Evolutionary conservation across 2,888 invertebrate species (phyloP), one percentile per base, ranked within the genome.

Genomic region (Anoncus sp.): DNA sequence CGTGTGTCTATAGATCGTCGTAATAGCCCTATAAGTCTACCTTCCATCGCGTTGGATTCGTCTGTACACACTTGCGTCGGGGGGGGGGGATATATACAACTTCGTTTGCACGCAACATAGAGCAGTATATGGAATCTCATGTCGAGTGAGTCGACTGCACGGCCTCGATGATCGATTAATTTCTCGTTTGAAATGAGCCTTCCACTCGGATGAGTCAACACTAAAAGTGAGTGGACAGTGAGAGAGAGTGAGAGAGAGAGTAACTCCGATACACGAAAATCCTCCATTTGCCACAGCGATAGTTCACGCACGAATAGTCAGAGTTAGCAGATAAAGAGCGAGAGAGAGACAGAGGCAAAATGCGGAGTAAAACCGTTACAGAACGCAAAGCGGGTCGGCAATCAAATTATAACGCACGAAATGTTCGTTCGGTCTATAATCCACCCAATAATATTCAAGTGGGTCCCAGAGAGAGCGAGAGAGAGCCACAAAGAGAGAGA

Each of bases 351-450:
- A 43, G 20, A 16, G 16, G n/a, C 12, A 43, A n/a, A 40, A 43
- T 38, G 35, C 24, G 14, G 43, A 22, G 38, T 67, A 40, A 45
- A 67, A 63, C 62, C 40, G 57, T 67, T 67, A 65, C 40, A 51
- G 57, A 69, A 62, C 4, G 71, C 16, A 51, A 60, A 69, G 74
- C 49, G 49, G 43, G 7, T 71, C 38, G 59, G 53, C 49, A 74
- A 74, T 74, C 70, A 75, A 67, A 77, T 80, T 75, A 81, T 82
- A 79, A 79, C 73, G 70, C 76, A 75, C 66, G 74, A 72, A 82
- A 79, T 62, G 69, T 72, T 81, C 65, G 73, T 70, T 77, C 65
- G 65, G 20, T 73, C 76, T 73, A 82, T 80, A 77, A 80, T 80
- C 75, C 79, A 47, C 40, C 66, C 66, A 45, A 73, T 73, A 60